phyloP scores from a whole-genome alignment of 2,797 vertebrate species.

The Paguma larvata region DNA sequence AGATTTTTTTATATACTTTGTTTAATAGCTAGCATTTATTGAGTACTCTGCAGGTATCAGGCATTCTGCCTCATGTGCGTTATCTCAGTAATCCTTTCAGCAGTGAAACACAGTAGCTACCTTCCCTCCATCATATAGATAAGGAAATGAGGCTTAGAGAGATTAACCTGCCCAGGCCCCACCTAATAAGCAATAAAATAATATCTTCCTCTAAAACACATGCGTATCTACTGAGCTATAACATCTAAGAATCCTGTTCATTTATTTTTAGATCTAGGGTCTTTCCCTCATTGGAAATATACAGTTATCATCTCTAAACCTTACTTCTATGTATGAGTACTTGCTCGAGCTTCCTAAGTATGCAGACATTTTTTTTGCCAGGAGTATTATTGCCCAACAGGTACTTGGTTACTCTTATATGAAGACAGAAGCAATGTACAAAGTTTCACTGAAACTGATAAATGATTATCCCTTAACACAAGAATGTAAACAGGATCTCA shows the following conservation, averaged over 20 bases:
- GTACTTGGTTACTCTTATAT: constrained; percentile 16
- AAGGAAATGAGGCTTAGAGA: constrained; percentile 49
- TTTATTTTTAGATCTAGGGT: constrained; percentile 47
- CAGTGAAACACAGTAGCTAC: not conserved
- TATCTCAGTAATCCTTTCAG: constrained; percentile 31
- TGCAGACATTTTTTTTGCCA: constrained; percentile 50
- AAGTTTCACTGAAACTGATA: constrained; percentile 4
- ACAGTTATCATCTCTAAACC: not conserved
- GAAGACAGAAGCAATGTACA: constrained; percentile 2
- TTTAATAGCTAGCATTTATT: not conserved
- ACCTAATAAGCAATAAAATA: not conserved
- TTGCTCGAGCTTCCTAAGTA: constrained; percentile 46
- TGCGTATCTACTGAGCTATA: constrained; percentile 24
- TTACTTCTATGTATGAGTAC: constrained; percentile 6
- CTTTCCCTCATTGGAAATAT: constrained; percentile 27
- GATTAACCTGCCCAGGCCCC: not conserved
- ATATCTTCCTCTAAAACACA: not conserved
- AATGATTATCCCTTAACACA: not conserved
- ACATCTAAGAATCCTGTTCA: not conserved
- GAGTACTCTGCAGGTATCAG: not conserved
- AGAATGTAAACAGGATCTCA: not conserved
- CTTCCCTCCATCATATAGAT: not conserved
- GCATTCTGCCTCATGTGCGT: constrained; percentile 6
- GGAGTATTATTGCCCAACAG: not conserved
- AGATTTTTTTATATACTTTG: not conserved